Conservation (phyloP, 2,888 invertebrate species). For the Chalcis sispes region DNA sequence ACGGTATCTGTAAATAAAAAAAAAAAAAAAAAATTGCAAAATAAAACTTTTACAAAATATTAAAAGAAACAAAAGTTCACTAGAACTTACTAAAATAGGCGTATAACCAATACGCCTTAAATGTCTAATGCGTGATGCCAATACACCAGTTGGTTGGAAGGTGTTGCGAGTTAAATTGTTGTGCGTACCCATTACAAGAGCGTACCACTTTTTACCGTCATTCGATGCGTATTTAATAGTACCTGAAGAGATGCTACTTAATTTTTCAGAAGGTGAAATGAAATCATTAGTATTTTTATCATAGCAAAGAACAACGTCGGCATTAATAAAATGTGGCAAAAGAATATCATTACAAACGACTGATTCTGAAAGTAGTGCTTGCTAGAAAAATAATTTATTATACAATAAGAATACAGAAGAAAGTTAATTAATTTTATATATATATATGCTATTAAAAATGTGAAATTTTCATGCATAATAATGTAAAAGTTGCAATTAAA, state of each 20-base stretch:
- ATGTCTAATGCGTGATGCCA: constrained; percentile 81
- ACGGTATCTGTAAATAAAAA: constrained; percentile 7
- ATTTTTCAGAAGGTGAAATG: constrained; percentile 60
- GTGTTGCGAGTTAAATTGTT: constrained; percentile 52
- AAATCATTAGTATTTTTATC: constrained; percentile 77
- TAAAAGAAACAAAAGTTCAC: too few species aligned
- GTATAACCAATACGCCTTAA: constrained; percentile 78
- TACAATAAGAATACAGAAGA: too few species aligned
- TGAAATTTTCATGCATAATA: too few species aligned
- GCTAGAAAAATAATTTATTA: constrained; percentile 53
- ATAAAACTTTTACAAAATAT: neutral
- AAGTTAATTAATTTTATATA: too few species aligned
- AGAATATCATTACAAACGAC: constrained; percentile 79
- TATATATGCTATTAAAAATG: too few species aligned
- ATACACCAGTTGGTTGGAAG: constrained; percentile 75
- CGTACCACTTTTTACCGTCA: constrained; percentile 76
- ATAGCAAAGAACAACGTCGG: constrained; percentile 81
- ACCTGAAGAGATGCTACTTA: constrained; percentile 55
- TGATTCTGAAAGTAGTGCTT: constrained; percentile 77
- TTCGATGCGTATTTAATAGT: constrained; percentile 64
- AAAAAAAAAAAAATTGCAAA: neutral
- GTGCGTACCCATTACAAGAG: constrained; percentile 77
- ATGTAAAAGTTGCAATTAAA: too few species aligned
- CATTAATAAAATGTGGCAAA: constrained; percentile 82
- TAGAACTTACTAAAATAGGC: constrained; percentile 68